Evolutionary conservation across 2,888 invertebrate species (phyloP), one percentile per base, ranked within the genome.

Genomic region (Troilus luridus): DNA sequence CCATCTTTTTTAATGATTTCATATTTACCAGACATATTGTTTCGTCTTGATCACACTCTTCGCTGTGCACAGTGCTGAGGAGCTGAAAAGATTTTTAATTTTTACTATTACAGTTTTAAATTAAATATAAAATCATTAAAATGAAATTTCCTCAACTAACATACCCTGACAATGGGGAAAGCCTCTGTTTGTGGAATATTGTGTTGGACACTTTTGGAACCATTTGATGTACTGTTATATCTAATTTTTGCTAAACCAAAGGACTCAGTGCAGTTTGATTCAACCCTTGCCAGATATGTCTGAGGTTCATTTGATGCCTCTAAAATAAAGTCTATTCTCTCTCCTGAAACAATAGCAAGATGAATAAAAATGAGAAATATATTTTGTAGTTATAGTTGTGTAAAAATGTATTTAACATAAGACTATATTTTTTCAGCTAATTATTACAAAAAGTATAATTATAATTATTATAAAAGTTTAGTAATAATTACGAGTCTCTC

Each of bases 271-370:
- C 92, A 92, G 64, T 91, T 91, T 10, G 92, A 91, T 27, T 90
- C 89, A 14, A 95, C 95, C 93, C 94, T 95, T 91, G 97, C 95
- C 94, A 95, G 95, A 93, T 97, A 97, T 7, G 95, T 94, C 24
- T 95, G 95, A 1, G 95, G 93, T 58, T 94, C 94, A 93, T 95
- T 95, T 93, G 95, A 95, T 19, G 97, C 96, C 91, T 95, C 95
- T 91, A 98, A 93, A 90, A 97, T 95, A 93, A 97, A 96, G 94
- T 97, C 97, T 17, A 96, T 95, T 90, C 97, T 95, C 94, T 98
- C 97, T 7, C 97, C 97, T 93, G 94, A 24, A 93, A 92, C 72
- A 72, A 0, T n/a, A 19, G 1, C 3, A 27, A 77, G 17, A 41
- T 2, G 24, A 10, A 24, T 24, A 11, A 67, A 1, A 67, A 67